Evolutionary conservation across 2,113 vertebrate species (phyloP).

Genomic region (Pleuronectes platessa): DNA sequence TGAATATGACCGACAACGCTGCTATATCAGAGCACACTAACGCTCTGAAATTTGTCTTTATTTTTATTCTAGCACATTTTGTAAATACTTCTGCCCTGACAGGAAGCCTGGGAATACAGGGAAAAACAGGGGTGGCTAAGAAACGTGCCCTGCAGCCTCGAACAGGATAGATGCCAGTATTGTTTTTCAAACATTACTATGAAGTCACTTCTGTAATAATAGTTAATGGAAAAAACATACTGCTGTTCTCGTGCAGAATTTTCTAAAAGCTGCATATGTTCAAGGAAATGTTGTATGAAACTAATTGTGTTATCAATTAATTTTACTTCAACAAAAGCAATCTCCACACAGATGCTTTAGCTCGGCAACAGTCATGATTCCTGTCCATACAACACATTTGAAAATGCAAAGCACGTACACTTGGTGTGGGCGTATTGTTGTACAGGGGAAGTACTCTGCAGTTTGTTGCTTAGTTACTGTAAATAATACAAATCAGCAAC

Average conservation of each 20-base stretch:
- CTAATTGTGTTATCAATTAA: not conserved
- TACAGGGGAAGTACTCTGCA: too few species aligned
- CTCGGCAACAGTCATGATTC: too few species aligned
- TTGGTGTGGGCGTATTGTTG: too few species aligned
- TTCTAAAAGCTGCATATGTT: not conserved
- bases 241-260: not conserved
- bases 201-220: not conserved
- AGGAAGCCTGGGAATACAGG: conserved; percentile 2
- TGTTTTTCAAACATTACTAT: not conserved
- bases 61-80: conserved; percentile 3
- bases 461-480: too few species aligned
- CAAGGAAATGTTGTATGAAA: not conserved
- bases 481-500: too few species aligned
- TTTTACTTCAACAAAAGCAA: too few species aligned
- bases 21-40: conserved; percentile 26
- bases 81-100: conserved; percentile 13
- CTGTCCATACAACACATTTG: too few species aligned
- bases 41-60: not conserved
- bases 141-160: not conserved
- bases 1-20: conserved; percentile 24
- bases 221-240: not conserved
- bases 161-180: not conserved
- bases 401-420: too few species aligned
- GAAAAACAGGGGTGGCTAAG: conserved; percentile 4
- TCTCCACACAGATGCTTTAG: too few species aligned